Percentiles rank a stretch among this genome's conserved stretches.
phyloP scores from a whole-genome alignment of 2,797 vertebrate species.

The Amblyraja radiata region DNA sequence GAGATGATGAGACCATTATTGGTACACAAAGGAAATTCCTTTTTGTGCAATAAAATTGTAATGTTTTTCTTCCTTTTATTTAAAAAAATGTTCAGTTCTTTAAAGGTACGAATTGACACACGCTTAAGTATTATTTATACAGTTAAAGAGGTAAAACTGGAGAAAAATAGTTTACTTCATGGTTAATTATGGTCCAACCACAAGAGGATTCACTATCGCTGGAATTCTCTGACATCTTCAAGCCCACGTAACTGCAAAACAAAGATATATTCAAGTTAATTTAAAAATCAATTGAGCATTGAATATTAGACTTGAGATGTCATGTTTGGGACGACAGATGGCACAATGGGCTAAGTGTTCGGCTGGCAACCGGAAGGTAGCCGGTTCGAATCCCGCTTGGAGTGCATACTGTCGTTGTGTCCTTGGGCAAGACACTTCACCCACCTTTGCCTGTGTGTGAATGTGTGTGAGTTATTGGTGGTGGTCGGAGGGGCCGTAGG shows the following conservation, averaged over 20 bases:
- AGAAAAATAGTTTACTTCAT: conserved; percentile 68
- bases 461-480: too few species aligned
- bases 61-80: neutral
- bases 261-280: neutral
- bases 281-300: neutral
- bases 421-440: too few species aligned
- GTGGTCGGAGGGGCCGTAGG: too few species aligned
- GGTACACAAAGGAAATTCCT: neutral
- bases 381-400: too few species aligned
- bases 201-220: conserved; percentile 92
- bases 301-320: too few species aligned
- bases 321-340: too few species aligned
- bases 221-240: conserved; percentile 80
- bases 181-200: conserved; percentile 91
- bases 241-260: conserved; percentile 49
- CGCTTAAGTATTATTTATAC: neutral
- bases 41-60: neutral
- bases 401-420: too few species aligned
- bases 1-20: too few species aligned
- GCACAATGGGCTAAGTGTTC: too few species aligned
- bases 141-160: neutral
- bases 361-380: too few species aligned
- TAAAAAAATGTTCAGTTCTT: neutral
- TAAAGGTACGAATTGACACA: too few species aligned
- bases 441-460: too few species aligned